Evolutionary conservation across 2,113 vertebrate genomes (phyloP).

Genomic region (Nerophis lumbriciformis): DNA sequence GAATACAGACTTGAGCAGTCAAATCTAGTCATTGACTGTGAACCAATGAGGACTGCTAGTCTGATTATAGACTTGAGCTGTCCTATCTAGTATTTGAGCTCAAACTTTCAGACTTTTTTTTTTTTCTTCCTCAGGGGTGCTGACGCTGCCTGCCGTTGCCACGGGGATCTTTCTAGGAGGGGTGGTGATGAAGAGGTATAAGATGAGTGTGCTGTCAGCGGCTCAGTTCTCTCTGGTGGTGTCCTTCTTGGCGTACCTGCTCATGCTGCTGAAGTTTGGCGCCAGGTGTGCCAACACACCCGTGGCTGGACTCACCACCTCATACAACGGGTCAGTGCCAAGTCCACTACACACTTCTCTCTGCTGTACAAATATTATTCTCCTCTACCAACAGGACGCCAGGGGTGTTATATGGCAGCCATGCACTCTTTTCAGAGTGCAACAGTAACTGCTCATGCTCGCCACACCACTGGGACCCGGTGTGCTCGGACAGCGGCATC

Average conservation of each 20-base stretch:
- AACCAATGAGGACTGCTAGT: no score
- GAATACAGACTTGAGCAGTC: no score
- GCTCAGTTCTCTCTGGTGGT: slow-evolving; percentile 71
- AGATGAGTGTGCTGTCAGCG: slow-evolving; percentile 72
- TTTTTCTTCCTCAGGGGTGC: slow-evolving; percentile 62
- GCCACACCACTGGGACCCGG: slow-evolving; percentile 81
- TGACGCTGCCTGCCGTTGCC: slow-evolving; percentile 72
- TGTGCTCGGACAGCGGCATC: slow-evolving; percentile 82
- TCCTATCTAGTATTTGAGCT: no score
- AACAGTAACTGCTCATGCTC: slow-evolving; percentile 82
- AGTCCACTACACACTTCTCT: background rate
- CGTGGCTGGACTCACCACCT: slow-evolving; percentile 83
- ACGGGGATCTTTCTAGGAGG: slow-evolving; percentile 84
- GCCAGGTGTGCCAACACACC: slow-evolving; percentile 77
- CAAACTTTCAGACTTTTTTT: background rate
- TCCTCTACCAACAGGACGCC: slow-evolving; percentile 51
- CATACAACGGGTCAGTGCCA: slow-evolving; percentile 79
- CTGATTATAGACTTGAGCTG: no score
- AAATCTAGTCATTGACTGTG: no score
- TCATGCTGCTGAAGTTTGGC: slow-evolving; percentile 57
- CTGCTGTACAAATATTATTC: background rate
- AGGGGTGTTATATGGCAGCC: slow-evolving; percentile 35
- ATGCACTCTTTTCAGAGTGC: slow-evolving; percentile 72
- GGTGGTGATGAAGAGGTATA: slow-evolving; percentile 83
- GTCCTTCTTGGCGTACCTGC: slow-evolving; percentile 56